phyloP scores from a whole-genome alignment of 1,140 invertebrate species.

The Whitmania pigra region DNA sequence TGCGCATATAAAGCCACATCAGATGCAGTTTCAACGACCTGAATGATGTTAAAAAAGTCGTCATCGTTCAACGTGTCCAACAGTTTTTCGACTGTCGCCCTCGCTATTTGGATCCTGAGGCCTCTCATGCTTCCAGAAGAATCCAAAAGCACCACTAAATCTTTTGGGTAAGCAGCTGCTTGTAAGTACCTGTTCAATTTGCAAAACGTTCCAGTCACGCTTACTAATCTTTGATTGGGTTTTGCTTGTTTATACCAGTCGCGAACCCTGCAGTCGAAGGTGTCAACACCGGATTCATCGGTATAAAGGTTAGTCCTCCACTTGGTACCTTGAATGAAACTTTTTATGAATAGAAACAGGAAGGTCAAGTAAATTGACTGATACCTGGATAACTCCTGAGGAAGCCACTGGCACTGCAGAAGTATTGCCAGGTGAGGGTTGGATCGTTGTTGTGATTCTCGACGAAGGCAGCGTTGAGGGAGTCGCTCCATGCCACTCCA shows the following conservation, averaged over 20 bases:
- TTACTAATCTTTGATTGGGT: background rate
- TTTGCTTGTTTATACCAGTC: slow-evolving; percentile 30
- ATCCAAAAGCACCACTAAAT: slow-evolving; percentile 88
- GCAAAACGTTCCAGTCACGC: background rate
- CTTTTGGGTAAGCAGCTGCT: slow-evolving; percentile 90
- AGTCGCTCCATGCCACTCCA: slow-evolving; percentile 72
- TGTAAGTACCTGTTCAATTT: slow-evolving; percentile 63
- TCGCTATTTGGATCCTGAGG: slow-evolving; percentile 76
- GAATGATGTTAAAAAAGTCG: slow-evolving; percentile 86
- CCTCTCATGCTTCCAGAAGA: slow-evolving; percentile 92
- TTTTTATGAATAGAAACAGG: background rate
- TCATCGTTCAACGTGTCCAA: slow-evolving; percentile 92
- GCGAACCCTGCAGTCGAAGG: slow-evolving; percentile 37
- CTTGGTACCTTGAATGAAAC: slow-evolving; percentile 32
- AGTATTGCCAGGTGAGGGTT: slow-evolving; percentile 85
- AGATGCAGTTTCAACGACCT: slow-evolving; percentile 35
- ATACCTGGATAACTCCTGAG: slow-evolving; percentile 77
- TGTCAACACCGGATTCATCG: slow-evolving; percentile 29
- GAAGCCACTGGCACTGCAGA: slow-evolving; percentile 77
- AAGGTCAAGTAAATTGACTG: background rate
- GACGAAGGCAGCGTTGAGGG: slow-evolving; percentile 65
- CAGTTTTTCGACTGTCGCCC: slow-evolving; percentile 74
- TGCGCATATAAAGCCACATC: background rate
- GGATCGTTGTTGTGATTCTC: slow-evolving; percentile 73
- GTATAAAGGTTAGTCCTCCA: slow-evolving; percentile 32